phyloP scores from a whole-genome alignment of 2,113 vertebrate species.

The Psophia crepitans region DNA sequence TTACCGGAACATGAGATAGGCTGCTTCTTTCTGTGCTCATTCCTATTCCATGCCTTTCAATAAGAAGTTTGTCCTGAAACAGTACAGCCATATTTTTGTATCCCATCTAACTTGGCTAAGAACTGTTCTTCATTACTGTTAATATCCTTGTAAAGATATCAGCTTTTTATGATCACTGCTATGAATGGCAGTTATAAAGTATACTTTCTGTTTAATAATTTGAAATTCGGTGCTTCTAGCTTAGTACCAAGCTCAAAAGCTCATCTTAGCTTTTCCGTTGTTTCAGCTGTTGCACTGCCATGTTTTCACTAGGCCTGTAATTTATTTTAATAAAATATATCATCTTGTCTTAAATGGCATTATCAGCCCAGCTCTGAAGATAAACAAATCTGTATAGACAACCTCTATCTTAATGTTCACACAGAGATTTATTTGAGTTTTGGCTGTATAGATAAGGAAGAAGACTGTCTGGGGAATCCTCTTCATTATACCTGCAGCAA shows the following conservation, averaged over 20 bases:
- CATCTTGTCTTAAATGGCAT: slow-evolving; percentile 25
- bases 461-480: slow-evolving; percentile 16
- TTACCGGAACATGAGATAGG: not conserved
- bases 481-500: slow-evolving; percentile 21
- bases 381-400: slow-evolving; percentile 47
- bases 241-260: not conserved
- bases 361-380: slow-evolving; percentile 38
- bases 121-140: not conserved
- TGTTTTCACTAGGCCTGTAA: not conserved
- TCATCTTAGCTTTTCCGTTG: not conserved
- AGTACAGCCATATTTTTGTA: not conserved
- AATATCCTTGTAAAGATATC: not conserved
- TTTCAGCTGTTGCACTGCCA: not conserved
- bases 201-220: not conserved
- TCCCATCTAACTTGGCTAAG: not conserved
- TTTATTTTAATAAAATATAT: slow-evolving; percentile 53
- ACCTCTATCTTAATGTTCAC: slow-evolving; percentile 4
- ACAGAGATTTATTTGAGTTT: slow-evolving; percentile 37
- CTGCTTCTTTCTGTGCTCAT: not conserved
- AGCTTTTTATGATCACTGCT: not conserved
- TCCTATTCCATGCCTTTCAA: not conserved
- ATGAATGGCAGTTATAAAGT: not conserved
- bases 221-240: not conserved
- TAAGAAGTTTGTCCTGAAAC: not conserved
- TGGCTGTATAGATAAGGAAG: slow-evolving; percentile 25